A percentile compares a stretch with the other conserved stretches of the same genome.
phyloP scores from a whole-genome alignment of 2,888 invertebrate genomes.

The Tholera decimalis region DNA sequence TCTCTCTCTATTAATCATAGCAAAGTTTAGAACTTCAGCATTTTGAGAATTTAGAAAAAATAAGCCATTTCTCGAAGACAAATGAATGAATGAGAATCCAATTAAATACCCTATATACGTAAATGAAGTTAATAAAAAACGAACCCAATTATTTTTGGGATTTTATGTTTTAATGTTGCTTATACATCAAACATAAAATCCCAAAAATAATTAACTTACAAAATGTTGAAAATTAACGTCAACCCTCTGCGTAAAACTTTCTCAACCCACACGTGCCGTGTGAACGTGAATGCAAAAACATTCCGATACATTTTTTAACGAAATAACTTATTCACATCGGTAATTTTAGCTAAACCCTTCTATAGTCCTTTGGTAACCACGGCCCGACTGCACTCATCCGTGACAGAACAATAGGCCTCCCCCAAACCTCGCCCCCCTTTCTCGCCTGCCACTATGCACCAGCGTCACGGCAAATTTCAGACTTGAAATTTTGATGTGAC shows the following conservation, averaged over 20 bases:
- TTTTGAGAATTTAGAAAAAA: too few relatives aligned
- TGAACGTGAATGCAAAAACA: constrained; percentile 44
- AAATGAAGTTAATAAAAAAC: background rate
- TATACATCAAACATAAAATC: background rate
- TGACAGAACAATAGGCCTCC: constrained; percentile 73
- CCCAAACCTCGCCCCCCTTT: constrained; percentile 40
- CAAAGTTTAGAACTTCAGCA: too few relatives aligned
- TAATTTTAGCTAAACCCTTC: constrained; percentile 64
- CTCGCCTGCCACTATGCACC: constrained; percentile 59
- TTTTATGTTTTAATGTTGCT: background rate
- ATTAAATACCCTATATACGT: too few relatives aligned
- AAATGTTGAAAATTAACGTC: constrained; percentile 31
- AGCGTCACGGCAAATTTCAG: constrained; percentile 66
- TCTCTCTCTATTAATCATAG: too few relatives aligned
- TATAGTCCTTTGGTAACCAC: constrained; percentile 60
- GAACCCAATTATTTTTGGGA: background rate
- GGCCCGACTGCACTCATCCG: constrained; percentile 75
- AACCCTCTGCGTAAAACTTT: constrained; percentile 38
- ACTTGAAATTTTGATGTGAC: constrained; percentile 74
- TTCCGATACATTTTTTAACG: constrained; percentile 44
- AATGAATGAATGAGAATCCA: too few relatives aligned
- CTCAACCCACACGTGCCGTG: constrained; percentile 32
- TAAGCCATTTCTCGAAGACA: too few relatives aligned
- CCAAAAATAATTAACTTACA: constrained; percentile 19
- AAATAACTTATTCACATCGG: constrained; percentile 66